Base-by-base conservation (phyloP, 2,113 vertebrate species). In the Tachysurus fulvidraco region DNA sequence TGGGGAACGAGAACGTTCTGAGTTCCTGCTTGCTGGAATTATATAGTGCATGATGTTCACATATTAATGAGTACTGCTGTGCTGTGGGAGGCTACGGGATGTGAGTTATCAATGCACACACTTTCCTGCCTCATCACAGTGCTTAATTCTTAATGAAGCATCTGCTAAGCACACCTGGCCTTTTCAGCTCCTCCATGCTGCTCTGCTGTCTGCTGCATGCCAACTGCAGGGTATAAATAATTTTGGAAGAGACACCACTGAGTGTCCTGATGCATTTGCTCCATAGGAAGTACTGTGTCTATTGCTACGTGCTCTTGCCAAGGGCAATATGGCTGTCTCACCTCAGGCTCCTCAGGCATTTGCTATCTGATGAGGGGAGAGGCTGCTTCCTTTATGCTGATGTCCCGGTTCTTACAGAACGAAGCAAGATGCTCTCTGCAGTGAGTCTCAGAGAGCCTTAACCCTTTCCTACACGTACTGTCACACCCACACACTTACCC, bases 131-230 rank as follows among this genome's bases (percentile, higher is more conserved):
- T 79, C 74, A 41, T 88, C 77, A 84, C 85, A 89, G 85, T 88
- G 80, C 79, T 88, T 83, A 88, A 88, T 85, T 84, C 62, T 90
- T 89, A 83, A 52, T 86, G 80, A 85, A 83, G 50, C 83, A 87
- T 88, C 84, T 88, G 83, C 86, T 73, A 85, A 89, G 60, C 88
- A 87, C 78, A 79, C 88, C 88, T 74, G 84, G 77, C 28, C 86
- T 83, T 88, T 88, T 89, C 85, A 78, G 60, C 52, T 86, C 73
- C 23, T 82, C 41, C 78, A 59, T 13, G 67, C 59, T 79, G 69
- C 46, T 44, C 84, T 88, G 73, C 36, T 80, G n/a, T 80, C 84
- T 79, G 64, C 62, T 80, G 81, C 21, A 82, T 83, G 84, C 62
- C 57, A 82, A 55, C 44, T 67, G 65, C 84, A 90, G 87, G 12